Conservation (phyloP, 2,888 invertebrate genomes). For the Ctenicera cuprea region DNA sequence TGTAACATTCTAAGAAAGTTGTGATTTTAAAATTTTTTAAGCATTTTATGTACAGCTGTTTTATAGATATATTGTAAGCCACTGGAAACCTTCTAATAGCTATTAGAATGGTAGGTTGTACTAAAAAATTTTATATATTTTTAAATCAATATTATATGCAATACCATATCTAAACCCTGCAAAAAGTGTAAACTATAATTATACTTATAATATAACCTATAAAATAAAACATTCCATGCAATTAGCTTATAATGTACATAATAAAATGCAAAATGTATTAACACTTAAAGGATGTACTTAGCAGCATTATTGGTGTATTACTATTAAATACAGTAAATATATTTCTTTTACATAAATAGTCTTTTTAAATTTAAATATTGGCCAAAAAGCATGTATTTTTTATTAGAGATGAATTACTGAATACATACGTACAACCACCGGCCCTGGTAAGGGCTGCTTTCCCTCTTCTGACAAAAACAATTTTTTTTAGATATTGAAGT, state of each 20-base stretch:
- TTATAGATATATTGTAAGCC: conserved; percentile 24
- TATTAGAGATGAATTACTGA: too few relatives aligned
- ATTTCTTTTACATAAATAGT: conserved; percentile 45
- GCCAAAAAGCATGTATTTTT: neutral
- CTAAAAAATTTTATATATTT: conserved; percentile 44
- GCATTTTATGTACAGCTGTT: conserved; percentile 32
- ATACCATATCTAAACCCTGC: conserved; percentile 20
- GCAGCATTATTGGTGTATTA: conserved; percentile 46
- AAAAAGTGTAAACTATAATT: conserved; percentile 21
- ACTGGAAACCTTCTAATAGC: conserved; percentile 13
- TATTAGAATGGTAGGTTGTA: conserved; percentile 23
- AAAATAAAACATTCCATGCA: conserved; percentile 47
- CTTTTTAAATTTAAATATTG: neutral
- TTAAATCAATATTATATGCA: conserved; percentile 34
- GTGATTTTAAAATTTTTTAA: conserved; percentile 29
- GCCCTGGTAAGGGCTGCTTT: too few relatives aligned
- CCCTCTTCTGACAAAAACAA: too few relatives aligned
- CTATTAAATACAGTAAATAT: conserved; percentile 50
- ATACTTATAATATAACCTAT: neutral
- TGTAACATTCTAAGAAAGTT: conserved; percentile 20
- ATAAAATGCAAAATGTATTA: conserved; percentile 33
- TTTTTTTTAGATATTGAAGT: too few relatives aligned
- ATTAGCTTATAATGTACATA: conserved; percentile 47
- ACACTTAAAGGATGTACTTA: conserved; percentile 45
- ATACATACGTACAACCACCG: too few relatives aligned